Conservation (phyloP, 2,888 invertebrate genomes). For the Thera britannica region DNA sequence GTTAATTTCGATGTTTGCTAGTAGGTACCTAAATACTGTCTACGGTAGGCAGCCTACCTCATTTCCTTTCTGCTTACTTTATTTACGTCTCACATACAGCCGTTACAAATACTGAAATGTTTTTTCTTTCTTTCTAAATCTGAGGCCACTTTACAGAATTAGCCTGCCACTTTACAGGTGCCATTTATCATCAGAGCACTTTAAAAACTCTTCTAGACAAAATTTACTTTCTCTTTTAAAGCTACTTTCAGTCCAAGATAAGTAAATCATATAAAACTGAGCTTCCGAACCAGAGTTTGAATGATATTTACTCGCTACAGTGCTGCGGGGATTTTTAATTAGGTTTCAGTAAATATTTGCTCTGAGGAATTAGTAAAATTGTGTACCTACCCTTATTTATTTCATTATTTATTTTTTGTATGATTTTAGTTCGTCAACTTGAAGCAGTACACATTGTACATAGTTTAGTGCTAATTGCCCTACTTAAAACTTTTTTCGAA, state of each 20-base stretch:
- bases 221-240: slow-evolving; percentile 13
- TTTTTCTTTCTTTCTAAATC: neutral
- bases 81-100: no score
- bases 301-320: slow-evolving; percentile 5
- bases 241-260: neutral
- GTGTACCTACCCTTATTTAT: no score
- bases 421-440: no score
- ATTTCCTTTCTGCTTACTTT: no score
- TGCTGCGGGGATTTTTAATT: slow-evolving; percentile 27
- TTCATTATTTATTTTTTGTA: no score
- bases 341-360: slow-evolving; percentile 16
- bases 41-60: no score
- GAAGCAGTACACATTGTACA: no score
- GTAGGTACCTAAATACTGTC: no score
- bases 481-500: no score
- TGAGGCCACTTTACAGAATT: slow-evolving; percentile 6
- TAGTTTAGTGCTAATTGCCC: no score
- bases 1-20: no score
- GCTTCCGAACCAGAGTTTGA: slow-evolving; percentile 7
- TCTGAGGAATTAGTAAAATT: neutral
- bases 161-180: slow-evolving; percentile 50
- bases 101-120: no score
- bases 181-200: slow-evolving; percentile 58
- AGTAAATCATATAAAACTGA: slow-evolving; percentile 15
- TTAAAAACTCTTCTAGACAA: slow-evolving; percentile 46